Evolutionary conservation across 2,888 invertebrate genomes (phyloP), one percentile per base, ranked within the genome.

Genomic region (Cartodere bifasciata): DNA sequence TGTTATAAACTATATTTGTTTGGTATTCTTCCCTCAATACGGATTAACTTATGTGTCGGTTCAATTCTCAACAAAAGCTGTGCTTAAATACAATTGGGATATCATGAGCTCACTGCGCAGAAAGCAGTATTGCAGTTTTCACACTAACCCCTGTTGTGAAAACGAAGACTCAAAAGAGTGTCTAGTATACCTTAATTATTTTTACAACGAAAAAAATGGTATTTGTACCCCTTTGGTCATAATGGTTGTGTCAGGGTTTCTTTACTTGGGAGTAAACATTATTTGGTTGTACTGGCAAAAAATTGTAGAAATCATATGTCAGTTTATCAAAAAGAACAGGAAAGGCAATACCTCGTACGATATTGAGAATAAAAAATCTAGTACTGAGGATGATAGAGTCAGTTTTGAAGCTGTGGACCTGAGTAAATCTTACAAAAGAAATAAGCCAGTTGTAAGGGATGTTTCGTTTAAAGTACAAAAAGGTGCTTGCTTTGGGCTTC

Each of bases 401-500:
- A 29, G 24, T 4, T 36, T 23, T 27, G 38, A 36, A n/a, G 12
- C 11, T 13, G 32, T 83, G 2, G 65, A 67, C 38, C 82, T 82
- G 55, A n/a, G n/a, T n/a, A n/a, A n/a, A n/a, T n/a, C n/a, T n/a
- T n/a, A 63, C 60, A 81, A 75, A 48, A 44, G 50, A 15, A 56
- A 60, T 1, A 37, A 57, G 23, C 25, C 35, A 21, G 48, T 52
- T 3, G 55, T 58, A 1, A 47, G 49, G 25, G 72, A 73, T 9
- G 53, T 84, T 30, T 73, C 67, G 48, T 76, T 86, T 49, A 71
- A 72, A 0, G 73, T 84, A 4, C 68, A 66, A 26, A 40, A 46
- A 49, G 79, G 81, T 2, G 82, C 85, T 57, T 87, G 86, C 48
- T 83, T 86, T 50, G 87, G 87, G 1, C 61, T 87, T 15, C 61